phyloP scores from a whole-genome alignment of 2,113 vertebrate species.

The Callospermophilus lateralis region DNA sequence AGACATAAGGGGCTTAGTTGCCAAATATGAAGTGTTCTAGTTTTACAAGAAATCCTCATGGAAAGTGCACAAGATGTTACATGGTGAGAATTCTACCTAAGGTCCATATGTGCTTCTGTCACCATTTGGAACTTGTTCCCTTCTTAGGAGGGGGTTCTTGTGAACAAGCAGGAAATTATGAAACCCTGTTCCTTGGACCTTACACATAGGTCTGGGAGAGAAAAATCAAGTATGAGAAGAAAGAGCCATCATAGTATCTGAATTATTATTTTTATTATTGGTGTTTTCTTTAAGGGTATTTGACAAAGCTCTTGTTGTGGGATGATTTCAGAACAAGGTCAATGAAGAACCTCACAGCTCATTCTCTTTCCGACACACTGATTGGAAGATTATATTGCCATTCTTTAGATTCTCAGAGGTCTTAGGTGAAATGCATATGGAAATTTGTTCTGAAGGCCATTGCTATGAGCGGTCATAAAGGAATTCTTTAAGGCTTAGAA shows the following conservation, averaged over 20 bases:
- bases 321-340: neutral
- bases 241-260: neutral
- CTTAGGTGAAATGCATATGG: conserved; percentile 3
- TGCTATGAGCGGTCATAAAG: neutral
- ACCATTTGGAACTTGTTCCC: neutral
- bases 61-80: conserved; percentile 59
- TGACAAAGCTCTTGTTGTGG: neutral
- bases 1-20: conserved; percentile 68
- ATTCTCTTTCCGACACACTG: neutral
- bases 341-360: neutral
- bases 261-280: neutral
- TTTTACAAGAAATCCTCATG: conserved; percentile 74
- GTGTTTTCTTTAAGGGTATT: neutral
- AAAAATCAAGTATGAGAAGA: neutral
- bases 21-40: conserved; percentile 74
- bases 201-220: neutral
- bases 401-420: neutral
- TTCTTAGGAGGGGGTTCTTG: neutral
- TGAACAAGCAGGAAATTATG: neutral
- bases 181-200: neutral
- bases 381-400: neutral
- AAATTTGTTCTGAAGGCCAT: neutral
- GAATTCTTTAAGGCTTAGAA: neutral
- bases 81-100: conserved; percentile 39
- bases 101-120: conserved; percentile 27